These are phyloP conservation scores for Chouioia cunea DNA, from an alignment of 2,888 invertebrate genomes.

Conservation along the genomic window DNA sequence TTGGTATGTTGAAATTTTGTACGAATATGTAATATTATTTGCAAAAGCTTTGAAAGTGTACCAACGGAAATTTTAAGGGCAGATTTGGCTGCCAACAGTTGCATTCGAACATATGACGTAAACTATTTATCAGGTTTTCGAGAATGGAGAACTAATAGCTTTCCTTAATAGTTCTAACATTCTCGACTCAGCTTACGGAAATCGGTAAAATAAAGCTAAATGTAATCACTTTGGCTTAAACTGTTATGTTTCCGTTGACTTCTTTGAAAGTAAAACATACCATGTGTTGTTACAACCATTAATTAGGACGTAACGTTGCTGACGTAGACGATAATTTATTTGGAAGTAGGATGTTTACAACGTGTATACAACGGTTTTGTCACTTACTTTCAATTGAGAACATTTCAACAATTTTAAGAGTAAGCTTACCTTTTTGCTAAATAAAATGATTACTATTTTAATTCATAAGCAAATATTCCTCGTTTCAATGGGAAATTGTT, in stretches of 20 bases:
- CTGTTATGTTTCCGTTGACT: slow-evolving; percentile 32
- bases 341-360: slow-evolving; percentile 1
- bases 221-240: slow-evolving; percentile 1
- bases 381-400: too few relatives aligned
- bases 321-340: slow-evolving; percentile 18
- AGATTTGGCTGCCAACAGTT: too few relatives aligned
- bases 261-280: slow-evolving; percentile 7
- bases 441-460: too few relatives aligned
- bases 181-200: slow-evolving; percentile 30
- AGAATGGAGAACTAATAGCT: slow-evolving; percentile 28
- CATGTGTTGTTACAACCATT: slow-evolving; percentile 24
- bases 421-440: too few relatives aligned
- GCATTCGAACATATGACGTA: background rate
- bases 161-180: slow-evolving; percentile 34
- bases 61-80: too few relatives aligned
- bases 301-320: slow-evolving; percentile 19
- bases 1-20: slow-evolving; percentile 18
- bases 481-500: too few relatives aligned
- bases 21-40: slow-evolving; percentile 18
- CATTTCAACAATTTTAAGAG: too few relatives aligned
- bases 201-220: slow-evolving; percentile 11
- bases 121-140: slow-evolving; percentile 9
- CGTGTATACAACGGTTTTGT: too few relatives aligned
- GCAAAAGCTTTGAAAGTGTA: background rate
- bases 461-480: too few relatives aligned